phyloP scores from a whole-genome alignment of 2,113 vertebrate species.

The Actenoides hombroni region DNA sequence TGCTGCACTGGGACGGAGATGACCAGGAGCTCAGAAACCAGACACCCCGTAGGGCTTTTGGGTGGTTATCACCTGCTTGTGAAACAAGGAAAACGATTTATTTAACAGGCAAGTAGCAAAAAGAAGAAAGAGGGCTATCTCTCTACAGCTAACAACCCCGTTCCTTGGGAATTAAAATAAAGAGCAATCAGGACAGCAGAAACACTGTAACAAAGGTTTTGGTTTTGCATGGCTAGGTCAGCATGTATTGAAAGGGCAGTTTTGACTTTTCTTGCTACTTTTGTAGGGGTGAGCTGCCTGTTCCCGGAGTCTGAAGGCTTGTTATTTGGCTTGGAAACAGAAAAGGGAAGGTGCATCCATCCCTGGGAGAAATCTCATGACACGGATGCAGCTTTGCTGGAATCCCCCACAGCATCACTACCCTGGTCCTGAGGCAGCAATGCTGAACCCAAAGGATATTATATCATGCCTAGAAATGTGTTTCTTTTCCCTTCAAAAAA shows the following conservation, averaged over 20 bases:
- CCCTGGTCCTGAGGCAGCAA: not conserved
- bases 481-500: not conserved
- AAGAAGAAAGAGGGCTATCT: not conserved
- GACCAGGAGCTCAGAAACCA: not conserved
- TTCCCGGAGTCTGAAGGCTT: not conserved
- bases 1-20: not conserved
- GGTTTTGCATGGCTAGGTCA: not conserved
- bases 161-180: not conserved
- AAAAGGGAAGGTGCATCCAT: not conserved
- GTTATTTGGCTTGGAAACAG: not conserved
- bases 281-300: not conserved
- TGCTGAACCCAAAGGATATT: not conserved
- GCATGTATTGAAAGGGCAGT: not conserved
- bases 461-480: not conserved
- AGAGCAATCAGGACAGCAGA: not conserved
- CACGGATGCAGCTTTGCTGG: not conserved
- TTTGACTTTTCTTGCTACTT: not conserved
- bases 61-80: not conserved
- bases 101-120: not conserved
- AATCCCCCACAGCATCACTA: not conserved
- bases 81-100: not conserved
- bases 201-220: not conserved
- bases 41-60: not conserved
- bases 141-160: not conserved
- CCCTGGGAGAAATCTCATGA: accelerated